A percentile compares a stretch with the other conserved stretches of the same genome.
phyloP scores from a whole-genome alignment of 2,113 vertebrate genomes.

The Centropus unirufus region DNA sequence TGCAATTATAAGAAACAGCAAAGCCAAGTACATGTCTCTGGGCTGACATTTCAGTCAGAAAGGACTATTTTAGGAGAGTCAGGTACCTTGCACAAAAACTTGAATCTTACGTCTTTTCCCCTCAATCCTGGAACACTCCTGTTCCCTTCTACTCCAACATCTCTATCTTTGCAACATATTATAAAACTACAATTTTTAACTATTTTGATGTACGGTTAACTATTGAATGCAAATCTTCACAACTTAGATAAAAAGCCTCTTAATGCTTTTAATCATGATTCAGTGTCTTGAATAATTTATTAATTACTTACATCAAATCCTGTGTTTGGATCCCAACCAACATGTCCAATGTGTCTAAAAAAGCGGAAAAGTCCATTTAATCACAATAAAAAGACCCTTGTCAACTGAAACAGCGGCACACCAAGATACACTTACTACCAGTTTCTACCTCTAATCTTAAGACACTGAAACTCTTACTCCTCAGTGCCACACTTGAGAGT shows the following conservation, averaged over 20 bases:
- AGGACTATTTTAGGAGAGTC: background rate
- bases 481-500: background rate
- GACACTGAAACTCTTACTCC: background rate
- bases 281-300: background rate
- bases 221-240: background rate
- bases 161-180: background rate
- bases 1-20: background rate
- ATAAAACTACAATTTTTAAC: background rate
- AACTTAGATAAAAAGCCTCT: background rate
- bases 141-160: background rate
- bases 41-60: background rate
- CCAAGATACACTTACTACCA: background rate
- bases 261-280: background rate
- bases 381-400: background rate
- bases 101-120: background rate
- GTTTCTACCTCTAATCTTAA: background rate
- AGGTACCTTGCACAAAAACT: background rate
- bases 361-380: conserved; percentile 24
- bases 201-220: background rate
- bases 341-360: conserved; percentile 96
- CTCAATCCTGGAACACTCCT: background rate
- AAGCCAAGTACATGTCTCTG: background rate
- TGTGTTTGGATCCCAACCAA: conserved; percentile 99
- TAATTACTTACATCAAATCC: conserved; percentile 97
- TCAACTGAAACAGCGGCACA: background rate